phyloP scores from a whole-genome alignment of 1,140 invertebrate species.

The Dreissena rostriformis region DNA sequence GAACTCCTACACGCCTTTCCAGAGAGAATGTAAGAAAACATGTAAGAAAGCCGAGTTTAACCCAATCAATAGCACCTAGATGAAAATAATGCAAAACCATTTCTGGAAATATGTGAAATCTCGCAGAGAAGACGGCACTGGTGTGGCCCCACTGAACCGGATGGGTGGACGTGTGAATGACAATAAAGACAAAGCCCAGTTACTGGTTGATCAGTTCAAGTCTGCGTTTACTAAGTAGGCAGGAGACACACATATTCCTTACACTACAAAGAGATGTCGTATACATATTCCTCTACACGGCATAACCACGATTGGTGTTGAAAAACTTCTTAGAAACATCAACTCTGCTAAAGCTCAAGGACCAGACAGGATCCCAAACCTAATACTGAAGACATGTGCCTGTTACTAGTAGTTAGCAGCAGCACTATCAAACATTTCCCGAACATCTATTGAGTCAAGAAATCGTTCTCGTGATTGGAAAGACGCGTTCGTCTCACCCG shows the following conservation, averaged over 20 bases:
- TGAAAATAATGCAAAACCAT: no score
- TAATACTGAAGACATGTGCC: conserved; percentile 2
- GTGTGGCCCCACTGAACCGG: conserved; percentile 5
- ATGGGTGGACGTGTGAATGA: not conserved
- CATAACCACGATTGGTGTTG: not conserved
- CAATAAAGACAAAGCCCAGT: not conserved
- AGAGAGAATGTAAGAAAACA: no score
- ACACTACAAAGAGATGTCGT: not conserved
- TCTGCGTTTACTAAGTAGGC: conserved; percentile 45
- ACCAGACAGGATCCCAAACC: conserved; percentile 16
- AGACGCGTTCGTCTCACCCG: conserved; percentile 8
- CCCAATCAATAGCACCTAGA: no score
- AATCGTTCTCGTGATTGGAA: conserved; percentile 12
- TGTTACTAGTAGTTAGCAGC: not conserved
- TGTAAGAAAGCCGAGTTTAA: no score
- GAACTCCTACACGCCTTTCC: no score
- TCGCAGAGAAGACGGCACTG: conserved; percentile 39
- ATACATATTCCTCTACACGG: not conserved
- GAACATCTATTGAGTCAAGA: conserved; percentile 17
- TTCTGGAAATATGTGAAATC: not conserved
- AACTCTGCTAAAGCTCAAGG: conserved; percentile 10
- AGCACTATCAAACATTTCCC: not conserved
- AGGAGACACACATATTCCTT: not conserved
- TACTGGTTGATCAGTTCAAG: conserved; percentile 31
- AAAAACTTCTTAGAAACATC: conserved; percentile 1